Conservation (phyloP, 1,140 invertebrate genomes). For the Thereuonema tuberculata region DNA sequence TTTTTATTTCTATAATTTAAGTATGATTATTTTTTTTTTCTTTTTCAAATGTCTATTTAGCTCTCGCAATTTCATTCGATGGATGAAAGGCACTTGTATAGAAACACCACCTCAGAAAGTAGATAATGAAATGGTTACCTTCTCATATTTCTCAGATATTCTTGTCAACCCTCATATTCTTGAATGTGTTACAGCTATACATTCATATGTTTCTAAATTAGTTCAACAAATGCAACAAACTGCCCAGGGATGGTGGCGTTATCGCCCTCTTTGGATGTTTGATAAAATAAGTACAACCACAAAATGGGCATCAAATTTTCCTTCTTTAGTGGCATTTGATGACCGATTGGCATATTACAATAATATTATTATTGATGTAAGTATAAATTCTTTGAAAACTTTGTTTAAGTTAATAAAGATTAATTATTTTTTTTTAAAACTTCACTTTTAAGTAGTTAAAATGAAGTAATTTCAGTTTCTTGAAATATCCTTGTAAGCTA, state of each 20-base stretch:
- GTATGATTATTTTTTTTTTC: no score
- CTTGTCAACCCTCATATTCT: conserved; percentile 48
- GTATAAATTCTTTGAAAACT: conserved; percentile 16
- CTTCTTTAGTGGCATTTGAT: conserved; percentile 58
- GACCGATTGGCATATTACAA: conserved; percentile 70
- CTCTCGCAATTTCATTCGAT: conserved; percentile 57
- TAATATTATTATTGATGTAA: conserved; percentile 53
- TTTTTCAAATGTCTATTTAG: no score
- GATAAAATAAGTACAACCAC: conserved; percentile 60
- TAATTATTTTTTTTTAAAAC: neutral
- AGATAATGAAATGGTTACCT: conserved; percentile 41
- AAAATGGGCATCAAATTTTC: conserved; percentile 54
- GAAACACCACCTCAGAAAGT: conserved; percentile 46
- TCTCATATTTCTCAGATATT: conserved; percentile 63
- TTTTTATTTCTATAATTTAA: no score
- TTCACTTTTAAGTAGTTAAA: conserved; percentile 5
- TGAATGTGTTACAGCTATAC: conserved; percentile 47
- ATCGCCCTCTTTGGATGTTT: conserved; percentile 59
- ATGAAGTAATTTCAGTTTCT: no score
- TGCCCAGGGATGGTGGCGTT: conserved; percentile 58
- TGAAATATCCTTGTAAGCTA: no score
- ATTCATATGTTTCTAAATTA: conserved; percentile 46
- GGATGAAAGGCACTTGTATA: conserved; percentile 69
- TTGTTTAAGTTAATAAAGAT: neutral
- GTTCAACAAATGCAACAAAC: conserved; percentile 46